Evolutionary conservation across 2,888 invertebrate genomes (phyloP), one percentile per base, ranked within the genome.

Genomic region (Tachystola acroxantha): DNA sequence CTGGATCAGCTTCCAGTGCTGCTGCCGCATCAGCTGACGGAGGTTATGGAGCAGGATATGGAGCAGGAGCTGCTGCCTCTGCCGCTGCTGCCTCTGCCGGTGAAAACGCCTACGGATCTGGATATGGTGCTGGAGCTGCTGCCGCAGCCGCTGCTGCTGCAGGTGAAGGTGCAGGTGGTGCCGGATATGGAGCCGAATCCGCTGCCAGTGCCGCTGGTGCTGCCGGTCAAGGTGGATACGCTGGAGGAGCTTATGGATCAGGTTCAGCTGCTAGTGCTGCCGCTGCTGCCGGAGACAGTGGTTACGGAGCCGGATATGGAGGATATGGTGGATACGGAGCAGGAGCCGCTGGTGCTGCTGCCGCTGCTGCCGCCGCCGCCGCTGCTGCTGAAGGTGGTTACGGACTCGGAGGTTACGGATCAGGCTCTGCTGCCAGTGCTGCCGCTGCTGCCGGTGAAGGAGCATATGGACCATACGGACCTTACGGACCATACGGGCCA

Each of bases 111-210:
- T 6, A 16, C 3, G 16, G 16, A 16, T 16, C 40, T 2, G 40
- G 40, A 12, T 32, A 36, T 6, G 29, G 32, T 9, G 39, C 34
- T 9, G 33, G n/a, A 9, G 33, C 33, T 26, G 34, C 25, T 2
- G 26, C 34, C n/a, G 20, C 19, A n/a, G 27, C 34, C 1, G 16
- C 19, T 11, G 27, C 10, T 3, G 34, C 19, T 3, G 6, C 10
- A 7, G 26, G 26, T 7, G n/a, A 10, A 26, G 12, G 10, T 14
- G 31, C 20, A 10, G 13, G 5, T 14, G 5, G 11, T 1, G 34
- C 16, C 11, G 7, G 2, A 16, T 16, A 3, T 16, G 16, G 16
- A 16, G 16, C 16, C 6, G 16, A 6, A 6, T 4, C 24, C 24
- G n/a, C n/a, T n/a, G 16, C 16, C 6, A 6, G 16, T 24, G 24